These are phyloP conservation scores for Hoplostethus mediterraneus DNA, from an alignment of 2,797 vertebrate species.

Conservation along the genomic window DNA sequence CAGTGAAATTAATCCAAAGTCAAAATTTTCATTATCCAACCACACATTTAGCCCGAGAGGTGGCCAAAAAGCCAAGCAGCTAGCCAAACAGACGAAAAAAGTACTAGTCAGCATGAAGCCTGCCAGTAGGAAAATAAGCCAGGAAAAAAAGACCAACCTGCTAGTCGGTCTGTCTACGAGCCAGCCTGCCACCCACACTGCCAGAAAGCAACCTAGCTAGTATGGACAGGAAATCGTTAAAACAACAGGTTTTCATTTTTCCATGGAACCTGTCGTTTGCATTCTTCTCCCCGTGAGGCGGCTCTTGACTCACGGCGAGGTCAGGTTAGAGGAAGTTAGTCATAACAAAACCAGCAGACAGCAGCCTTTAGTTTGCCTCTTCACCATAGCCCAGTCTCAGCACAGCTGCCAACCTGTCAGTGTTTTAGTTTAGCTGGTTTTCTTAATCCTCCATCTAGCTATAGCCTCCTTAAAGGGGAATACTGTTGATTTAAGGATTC, in stretches of 20 bases:
- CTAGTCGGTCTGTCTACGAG: conserved; percentile 36
- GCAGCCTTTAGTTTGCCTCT: conserved; percentile 49
- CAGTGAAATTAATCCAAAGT: background rate
- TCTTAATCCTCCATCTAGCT: conserved; percentile 47
- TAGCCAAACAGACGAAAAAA: conserved; percentile 1
- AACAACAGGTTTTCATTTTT: conserved; percentile 67
- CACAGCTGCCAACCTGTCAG: conserved; percentile 50
- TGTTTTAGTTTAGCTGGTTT: conserved; percentile 31
- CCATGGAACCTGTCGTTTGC: conserved; percentile 74
- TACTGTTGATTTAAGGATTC: conserved; percentile 20
- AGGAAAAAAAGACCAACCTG: conserved; percentile 26
- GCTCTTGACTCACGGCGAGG: conserved; percentile 71
- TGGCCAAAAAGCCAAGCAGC: conserved; percentile 16
- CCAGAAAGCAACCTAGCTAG: conserved; percentile 44
- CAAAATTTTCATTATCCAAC: conserved; percentile 10
- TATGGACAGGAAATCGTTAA: conserved; percentile 55
- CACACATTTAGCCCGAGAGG: conserved; percentile 9
- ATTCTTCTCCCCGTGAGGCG: conserved; percentile 74
- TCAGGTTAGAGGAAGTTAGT: conserved; percentile 72
- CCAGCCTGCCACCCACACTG: conserved; percentile 58
- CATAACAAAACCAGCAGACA: conserved; percentile 61
- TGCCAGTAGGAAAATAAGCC: conserved; percentile 28
- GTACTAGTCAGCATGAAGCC: conserved; percentile 21
- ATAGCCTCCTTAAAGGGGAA: conserved; percentile 24
- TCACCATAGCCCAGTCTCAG: conserved; percentile 42